A percentile compares a stretch with the other conserved stretches of the same genome.
Evolutionary conservation across 2,797 vertebrate species (phyloP).

Genomic region (Myripristis jacobus): DNA sequence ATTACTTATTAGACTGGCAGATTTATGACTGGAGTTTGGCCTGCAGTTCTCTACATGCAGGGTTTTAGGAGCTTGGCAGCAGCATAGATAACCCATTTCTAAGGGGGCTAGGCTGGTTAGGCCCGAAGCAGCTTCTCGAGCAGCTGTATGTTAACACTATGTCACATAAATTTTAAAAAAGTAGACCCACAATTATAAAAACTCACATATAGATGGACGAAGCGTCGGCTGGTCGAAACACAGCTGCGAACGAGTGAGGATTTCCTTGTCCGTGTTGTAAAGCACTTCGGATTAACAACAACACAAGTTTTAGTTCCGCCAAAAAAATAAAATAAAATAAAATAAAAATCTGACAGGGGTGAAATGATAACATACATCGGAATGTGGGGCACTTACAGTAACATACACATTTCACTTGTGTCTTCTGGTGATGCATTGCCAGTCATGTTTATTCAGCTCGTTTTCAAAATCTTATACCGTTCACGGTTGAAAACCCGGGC

Average conservation of each 20-base stretch:
- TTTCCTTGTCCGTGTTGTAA: conserved; percentile 33
- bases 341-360: accelerated
- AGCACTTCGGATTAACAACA: conserved; percentile 8
- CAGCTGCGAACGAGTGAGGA: conserved; percentile 13
- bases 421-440: not conserved
- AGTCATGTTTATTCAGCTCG: accelerated
- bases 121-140: not conserved
- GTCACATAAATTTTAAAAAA: not conserved
- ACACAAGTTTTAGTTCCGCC: conserved; percentile 52
- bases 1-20: not conserved
- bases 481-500: conserved; percentile 41
- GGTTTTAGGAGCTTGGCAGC: too few species aligned
- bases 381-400: too few species aligned
- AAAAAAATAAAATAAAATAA: not conserved
- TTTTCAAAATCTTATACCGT: not conserved
- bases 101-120: not conserved
- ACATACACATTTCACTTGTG: too few species aligned
- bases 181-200: not conserved
- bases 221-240: not conserved
- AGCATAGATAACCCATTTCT: not conserved
- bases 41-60: too few species aligned
- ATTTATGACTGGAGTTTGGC: conserved; percentile 11
- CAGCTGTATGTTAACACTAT: not conserved
- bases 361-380: accelerated
- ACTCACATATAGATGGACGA: conserved; percentile 25